Base-by-base conservation (phyloP, 2,797 vertebrate species). In the Podarcis siculus region DNA sequence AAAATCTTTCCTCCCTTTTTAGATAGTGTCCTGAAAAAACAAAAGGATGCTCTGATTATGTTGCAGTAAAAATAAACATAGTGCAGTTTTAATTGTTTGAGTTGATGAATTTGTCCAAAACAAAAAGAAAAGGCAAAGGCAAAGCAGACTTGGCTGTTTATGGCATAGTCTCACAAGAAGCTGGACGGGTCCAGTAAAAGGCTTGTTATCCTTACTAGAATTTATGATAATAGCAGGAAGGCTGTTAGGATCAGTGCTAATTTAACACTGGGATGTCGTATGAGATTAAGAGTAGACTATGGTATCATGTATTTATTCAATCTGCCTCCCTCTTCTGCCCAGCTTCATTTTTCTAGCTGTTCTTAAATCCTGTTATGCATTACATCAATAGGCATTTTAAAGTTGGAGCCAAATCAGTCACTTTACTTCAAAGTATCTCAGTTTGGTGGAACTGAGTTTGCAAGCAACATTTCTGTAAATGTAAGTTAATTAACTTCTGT, bases 1-100 rank as follows among this genome's bases (percentile, higher is more conserved):
- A 88, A 91, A 89, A 15, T 2, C 73, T 90, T 90, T 89, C 55
- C 89, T 89, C 93, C 90, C 81, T 85, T 80, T 83, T 92, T 91
- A 88, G 87, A 85, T 49, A 75, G 25, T 90, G 80, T 81, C 90
- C 2, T 84, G 10, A 35, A 89, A 90, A 49, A 45, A 83, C 89
- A 92, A 94, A 90, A 90, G 91, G 90, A 90, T 2, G 49, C 49
- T 55, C 49, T 1, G 49, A 55, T 55, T 55, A 55, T 55, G 49
- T 91, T 88, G 58, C 55, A 37, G 42, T 58, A 83, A 78, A 79
- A 84, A 71, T 73, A 79, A 42, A 25, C 27, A 5, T 82, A 82
- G 7, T 42, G 45, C 42, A 23, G 13, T n/a, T 71, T 71, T 64
- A 23, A 64, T 64, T 64, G 58, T 19, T 64, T 64, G 19, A 64